Conservation (phyloP, 2,888 invertebrate genomes). For the Tillus elongatus region DNA sequence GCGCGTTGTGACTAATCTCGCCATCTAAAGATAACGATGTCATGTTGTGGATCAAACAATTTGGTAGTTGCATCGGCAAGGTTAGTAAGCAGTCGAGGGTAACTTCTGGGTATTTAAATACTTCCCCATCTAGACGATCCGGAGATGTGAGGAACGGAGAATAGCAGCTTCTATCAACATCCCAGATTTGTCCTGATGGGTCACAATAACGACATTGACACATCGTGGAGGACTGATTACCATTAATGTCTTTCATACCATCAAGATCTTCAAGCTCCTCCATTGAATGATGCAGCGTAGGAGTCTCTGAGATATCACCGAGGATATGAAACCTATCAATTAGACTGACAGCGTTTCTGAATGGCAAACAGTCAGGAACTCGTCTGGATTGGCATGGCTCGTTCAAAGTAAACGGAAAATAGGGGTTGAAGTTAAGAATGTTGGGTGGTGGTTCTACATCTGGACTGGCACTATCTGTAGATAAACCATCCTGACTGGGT, state of each 20-base stretch:
- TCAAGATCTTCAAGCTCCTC: conserved; percentile 39
- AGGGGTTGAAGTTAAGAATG: conserved; percentile 10
- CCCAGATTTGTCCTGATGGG: conserved; percentile 67
- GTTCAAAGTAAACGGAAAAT: conserved; percentile 9
- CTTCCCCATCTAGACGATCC: conserved; percentile 16
- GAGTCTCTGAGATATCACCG: conserved; percentile 31
- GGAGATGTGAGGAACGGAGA: conserved; percentile 47
- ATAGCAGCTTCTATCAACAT: conserved; percentile 53
- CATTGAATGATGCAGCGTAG: conserved; percentile 39
- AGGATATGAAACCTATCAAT: conserved; percentile 18
- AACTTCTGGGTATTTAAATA: conserved; percentile 18
- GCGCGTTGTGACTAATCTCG: conserved; percentile 28
- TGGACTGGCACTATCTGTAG: conserved; percentile 34
- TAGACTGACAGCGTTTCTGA: conserved; percentile 4
- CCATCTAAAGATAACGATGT: conserved; percentile 29
- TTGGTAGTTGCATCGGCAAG: conserved; percentile 15
- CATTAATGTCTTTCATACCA: conserved; percentile 35
- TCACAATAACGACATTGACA: conserved; percentile 72
- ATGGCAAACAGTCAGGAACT: too few species aligned
- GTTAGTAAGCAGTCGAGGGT: conserved; percentile 9
- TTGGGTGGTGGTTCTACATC: conserved; percentile 21
- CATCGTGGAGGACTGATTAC: conserved; percentile 40
- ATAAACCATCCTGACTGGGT: conserved; percentile 31
- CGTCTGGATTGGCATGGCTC: too few species aligned
- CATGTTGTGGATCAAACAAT: conserved; percentile 24